Evolutionary conservation across 2,113 vertebrate genomes (phyloP).

Genomic region (Addax nasomaculatus): DNA sequence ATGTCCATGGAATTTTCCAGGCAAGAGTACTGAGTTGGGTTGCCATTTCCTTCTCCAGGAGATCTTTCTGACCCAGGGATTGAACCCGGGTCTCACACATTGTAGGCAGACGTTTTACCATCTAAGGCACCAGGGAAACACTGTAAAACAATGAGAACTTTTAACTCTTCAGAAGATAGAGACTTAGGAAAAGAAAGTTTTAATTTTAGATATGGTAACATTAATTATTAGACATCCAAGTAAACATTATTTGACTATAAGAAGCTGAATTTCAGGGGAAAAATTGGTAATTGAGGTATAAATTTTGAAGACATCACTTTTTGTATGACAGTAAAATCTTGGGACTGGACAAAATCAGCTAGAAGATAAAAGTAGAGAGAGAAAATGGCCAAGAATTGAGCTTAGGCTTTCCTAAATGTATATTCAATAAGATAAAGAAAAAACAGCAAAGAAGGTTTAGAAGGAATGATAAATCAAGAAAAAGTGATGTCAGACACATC

Average conservation of each 20-base stretch:
- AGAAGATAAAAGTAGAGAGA: neutral
- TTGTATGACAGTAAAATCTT: neutral
- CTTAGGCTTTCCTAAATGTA: neutral
- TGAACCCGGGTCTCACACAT: no score
- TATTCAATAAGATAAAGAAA: neutral
- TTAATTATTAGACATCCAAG: neutral
- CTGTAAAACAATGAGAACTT: neutral
- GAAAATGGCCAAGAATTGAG: neutral
- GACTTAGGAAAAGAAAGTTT: neutral
- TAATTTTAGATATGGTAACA: neutral
- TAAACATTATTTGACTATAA: neutral
- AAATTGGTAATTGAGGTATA: neutral
- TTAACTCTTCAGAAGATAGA: neutral
- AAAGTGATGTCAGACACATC: neutral
- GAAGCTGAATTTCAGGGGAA: neutral
- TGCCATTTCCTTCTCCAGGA: no score
- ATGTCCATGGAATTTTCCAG: no score
- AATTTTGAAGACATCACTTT: neutral
- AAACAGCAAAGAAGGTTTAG: neutral
- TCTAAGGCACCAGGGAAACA: no score
- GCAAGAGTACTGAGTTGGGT: no score
- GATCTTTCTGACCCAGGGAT: no score
- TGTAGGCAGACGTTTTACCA: fast-evolving
- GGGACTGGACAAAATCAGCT: neutral
- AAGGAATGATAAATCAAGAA: neutral